Evolutionary conservation across 30 jellyfish, hydroid and myxozoan genomes (phyloP), one percentile per base, ranked within the genome.

Genomic region (Cassiopea andromeda): DNA sequence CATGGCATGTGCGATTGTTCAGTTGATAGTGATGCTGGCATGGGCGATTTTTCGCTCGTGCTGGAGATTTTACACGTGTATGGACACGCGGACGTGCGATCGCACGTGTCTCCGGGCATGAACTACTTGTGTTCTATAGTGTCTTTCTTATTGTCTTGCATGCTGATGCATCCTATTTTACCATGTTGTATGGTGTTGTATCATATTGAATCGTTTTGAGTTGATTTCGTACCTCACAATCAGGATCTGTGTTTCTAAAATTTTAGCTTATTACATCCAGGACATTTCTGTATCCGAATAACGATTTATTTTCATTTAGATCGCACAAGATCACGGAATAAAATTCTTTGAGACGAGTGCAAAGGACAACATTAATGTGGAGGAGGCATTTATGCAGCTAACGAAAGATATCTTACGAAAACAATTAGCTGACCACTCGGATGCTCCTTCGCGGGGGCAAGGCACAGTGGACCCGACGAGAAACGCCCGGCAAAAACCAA

Each of bases 321-420:
- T 96, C 54, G 98, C 99, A 16, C 92, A 92, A 43, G 98, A 96
- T 74, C 99, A 96, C 61, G 89, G 86, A 17, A 96, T 96, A 43
- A 92, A 92, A 85, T 96, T 96, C 90, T 96, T 48, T 71, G 99
- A 96, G 81, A 96, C 99, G 0, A 96, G 99, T 72, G 99, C 99
- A 38, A 96, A 96, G 85, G 98, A 92, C 75, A 89, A 96, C 87
- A 89, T 96, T 61, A 86, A 90, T 76, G 99, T 96, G 47, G 99
- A 96, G 54, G 82, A 60, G 38, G 99, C 99, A 17, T 96, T 96
- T 74, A 92, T 96, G 99, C 71, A 78, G 44, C 89, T 96, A 7
- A 96, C 99, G 17, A 97, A 96, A 70, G 99, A 96, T 83, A 96
- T 96, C 46, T 80, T 96, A 79, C 45, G 94, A 18, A 96, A 96